Percentiles rank a stretch among this genome's conserved stretches.
Evolutionary conservation across 2,797 vertebrate species (phyloP).

Genomic region (Danio jaintianensis): DNA sequence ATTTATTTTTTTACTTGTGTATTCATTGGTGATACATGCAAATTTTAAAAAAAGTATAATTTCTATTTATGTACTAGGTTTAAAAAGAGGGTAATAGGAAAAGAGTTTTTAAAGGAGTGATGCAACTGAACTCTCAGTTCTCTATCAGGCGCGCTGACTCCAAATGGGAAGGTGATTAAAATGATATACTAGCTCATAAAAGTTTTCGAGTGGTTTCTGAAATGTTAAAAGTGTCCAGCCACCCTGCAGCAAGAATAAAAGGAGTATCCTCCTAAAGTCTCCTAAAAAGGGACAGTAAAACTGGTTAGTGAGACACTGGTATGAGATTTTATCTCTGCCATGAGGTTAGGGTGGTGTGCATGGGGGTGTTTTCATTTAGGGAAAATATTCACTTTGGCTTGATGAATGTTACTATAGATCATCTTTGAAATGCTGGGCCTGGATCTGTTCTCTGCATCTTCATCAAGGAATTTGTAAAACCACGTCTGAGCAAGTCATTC

Average conservation of each 20-base stretch:
- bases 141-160: slow-evolving; percentile 53
- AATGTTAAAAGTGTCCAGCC: slow-evolving; percentile 66
- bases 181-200: slow-evolving; percentile 70
- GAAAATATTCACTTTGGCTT: slow-evolving; percentile 14
- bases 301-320: slow-evolving; percentile 25
- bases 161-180: slow-evolving; percentile 66
- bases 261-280: slow-evolving; percentile 58
- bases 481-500: slow-evolving; percentile 57
- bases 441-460: slow-evolving; percentile 52
- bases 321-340: slow-evolving; percentile 27
- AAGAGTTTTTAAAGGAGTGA: slow-evolving; percentile 43
- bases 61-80: slow-evolving; percentile 17
- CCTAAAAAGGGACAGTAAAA: slow-evolving; percentile 57
- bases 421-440: slow-evolving; percentile 49
- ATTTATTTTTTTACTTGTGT: not conserved
- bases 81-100: slow-evolving; percentile 27
- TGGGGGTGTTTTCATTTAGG: not conserved
- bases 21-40: not conserved
- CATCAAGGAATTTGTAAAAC: slow-evolving; percentile 70
- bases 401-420: slow-evolving; percentile 3
- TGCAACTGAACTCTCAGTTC: slow-evolving; percentile 42
- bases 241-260: slow-evolving; percentile 54
- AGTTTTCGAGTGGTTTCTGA: slow-evolving; percentile 63
- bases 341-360: slow-evolving; percentile 5
- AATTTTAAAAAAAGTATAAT: slow-evolving; percentile 35